Evolutionary conservation across 2,113 vertebrate species (phyloP), one percentile per base, ranked within the genome.

Genomic region (Terrapene triunguis): DNA sequence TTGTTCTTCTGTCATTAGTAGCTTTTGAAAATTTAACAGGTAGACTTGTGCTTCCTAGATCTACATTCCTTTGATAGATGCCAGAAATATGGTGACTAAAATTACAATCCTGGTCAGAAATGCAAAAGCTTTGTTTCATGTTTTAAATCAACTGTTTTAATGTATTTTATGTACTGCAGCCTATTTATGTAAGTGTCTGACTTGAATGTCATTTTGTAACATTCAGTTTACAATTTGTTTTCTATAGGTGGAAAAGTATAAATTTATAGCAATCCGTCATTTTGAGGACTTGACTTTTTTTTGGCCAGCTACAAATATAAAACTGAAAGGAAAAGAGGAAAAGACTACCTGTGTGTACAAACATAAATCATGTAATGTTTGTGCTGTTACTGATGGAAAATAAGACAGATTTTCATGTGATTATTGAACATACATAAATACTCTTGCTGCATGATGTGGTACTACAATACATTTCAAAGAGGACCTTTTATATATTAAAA

Each of bases 401-500:
- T 84, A n/a, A 88, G 81, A 90, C 1, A 92, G 78, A 11, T 54
- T 90, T 89, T 35, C 42, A 35, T 83, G 48, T 54, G 78, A 78
- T 54, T 62, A 38, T 5, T 72, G 38, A 95, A 94, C 59, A 62
- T 25, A 55, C 65, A 69, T 47, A 92, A 38, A 44, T 55, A 87
- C 16, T 24, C 69, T 83, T 72, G 76, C 54, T 94, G 38, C 50
- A 51, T n/a, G 21, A 57, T 29, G 29, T 74, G 78, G 91, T 0
- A 0, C 85, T 57, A 96, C 1, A 8, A 74, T 94, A 83, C 89
- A 92, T 85, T 94, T 96, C n/a, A 57, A 95, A 94, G 42, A 92
- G 72, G 57, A 88, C 53, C 3, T 50, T 76, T 94, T 85, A 88
- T 94, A 32, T 57, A 88, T 92, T 92, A 96, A 94, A 48, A 74